Base-by-base conservation (phyloP, 2,888 invertebrate species). In the Gnatocerus cornutus region DNA sequence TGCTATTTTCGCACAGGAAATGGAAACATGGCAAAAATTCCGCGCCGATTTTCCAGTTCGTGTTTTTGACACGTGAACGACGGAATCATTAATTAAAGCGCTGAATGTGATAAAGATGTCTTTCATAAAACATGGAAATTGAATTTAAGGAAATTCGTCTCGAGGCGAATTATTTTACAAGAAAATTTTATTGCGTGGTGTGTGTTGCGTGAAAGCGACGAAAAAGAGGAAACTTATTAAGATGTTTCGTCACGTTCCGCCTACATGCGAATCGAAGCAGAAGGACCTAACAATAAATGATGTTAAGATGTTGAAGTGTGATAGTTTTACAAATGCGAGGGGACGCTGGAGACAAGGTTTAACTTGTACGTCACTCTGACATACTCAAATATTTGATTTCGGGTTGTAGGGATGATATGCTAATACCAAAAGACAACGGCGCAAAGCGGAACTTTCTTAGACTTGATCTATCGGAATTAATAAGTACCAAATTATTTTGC, bases 221-320 rank as follows among this genome's bases (percentile, higher is more conserved):
- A 68, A 27, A 53, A 63, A 58, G 59, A 39, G 48, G 64, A 62
- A 56, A 56, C 71, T 67, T 68, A 71, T 71, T 71, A 71, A 68
- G 71, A 71, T 71, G 66, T 71, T 75, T 52, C 65, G 74, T 75
- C 78, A 78, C 77, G 77, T 78, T 72, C 74, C 55, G 71, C 69
- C 72, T 75, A 76, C 76, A 74, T 68, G 72, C 73, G 77, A 77
- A 76, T 76, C 75, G 77, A 74, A 76, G 74, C 77, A 77, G 75
- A 77, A 77, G 77, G 77, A 74, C 76, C 77, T 65, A 75, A 77
- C 78, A 79, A 79, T 79, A 79, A 79, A 79, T 78, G 79, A 78
- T 78, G 79, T 79, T 79, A 77, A 77, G 78, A 78, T 75, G 78
- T 77, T 73, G 74, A 76, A 73, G 76, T 79, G 79, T 79, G 78